phyloP scores from a whole-genome alignment of 2,113 vertebrate species.

The Ardeotis arabs region DNA sequence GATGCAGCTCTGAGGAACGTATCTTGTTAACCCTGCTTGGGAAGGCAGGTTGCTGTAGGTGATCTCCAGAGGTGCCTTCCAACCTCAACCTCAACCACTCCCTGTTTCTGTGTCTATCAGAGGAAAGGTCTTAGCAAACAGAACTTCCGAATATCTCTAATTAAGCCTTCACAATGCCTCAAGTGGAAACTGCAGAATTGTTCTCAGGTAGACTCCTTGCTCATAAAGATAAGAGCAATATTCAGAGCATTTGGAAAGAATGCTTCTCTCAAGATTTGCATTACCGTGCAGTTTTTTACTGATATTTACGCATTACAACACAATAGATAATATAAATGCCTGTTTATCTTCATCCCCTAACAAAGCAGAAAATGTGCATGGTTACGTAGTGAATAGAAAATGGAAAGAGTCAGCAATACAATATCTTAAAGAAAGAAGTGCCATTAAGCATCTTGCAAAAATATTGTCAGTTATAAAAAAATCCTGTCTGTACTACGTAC shows the following conservation, averaged over 20 bases:
- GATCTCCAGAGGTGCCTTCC: neutral
- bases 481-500: neutral
- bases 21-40: neutral
- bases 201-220: neutral
- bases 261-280: neutral
- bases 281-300: neutral
- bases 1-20: neutral
- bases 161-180: neutral
- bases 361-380: neutral
- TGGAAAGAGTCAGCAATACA: neutral
- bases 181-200: neutral
- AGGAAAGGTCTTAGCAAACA: neutral
- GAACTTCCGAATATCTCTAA: neutral
- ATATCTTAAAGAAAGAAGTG: neutral
- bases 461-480: neutral
- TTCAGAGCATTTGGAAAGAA: neutral
- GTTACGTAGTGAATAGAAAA: neutral
- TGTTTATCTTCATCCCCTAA: slow-evolving; percentile 13
- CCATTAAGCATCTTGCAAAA: neutral
- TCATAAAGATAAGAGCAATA: neutral
- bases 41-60: neutral
- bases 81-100: neutral
- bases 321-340: neutral
- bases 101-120: neutral
- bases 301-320: neutral